Conservation (phyloP, 2,113 vertebrate genomes). For the Hiodon tergisus region DNA sequence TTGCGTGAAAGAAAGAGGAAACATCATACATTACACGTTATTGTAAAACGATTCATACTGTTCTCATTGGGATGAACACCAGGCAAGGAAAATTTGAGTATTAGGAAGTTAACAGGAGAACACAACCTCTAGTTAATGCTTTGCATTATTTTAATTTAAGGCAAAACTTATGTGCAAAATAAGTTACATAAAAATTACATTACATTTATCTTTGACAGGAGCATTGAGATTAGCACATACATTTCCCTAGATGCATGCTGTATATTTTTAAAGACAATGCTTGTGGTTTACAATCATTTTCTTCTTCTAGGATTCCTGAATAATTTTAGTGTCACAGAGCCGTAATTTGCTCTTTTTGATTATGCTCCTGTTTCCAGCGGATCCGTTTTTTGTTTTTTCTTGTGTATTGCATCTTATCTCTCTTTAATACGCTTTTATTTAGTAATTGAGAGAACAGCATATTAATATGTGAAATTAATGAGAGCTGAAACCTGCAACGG, state of each 20-base stretch:
- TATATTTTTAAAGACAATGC: neutral
- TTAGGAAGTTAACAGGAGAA: too few relatives aligned
- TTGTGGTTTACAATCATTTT: neutral
- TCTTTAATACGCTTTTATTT: conserved; percentile 30
- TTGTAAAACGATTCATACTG: too few relatives aligned
- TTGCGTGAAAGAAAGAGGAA: too few relatives aligned
- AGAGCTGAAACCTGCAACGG: conserved; percentile 19
- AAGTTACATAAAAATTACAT: neutral
- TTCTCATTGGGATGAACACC: too few relatives aligned
- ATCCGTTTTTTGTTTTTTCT: neutral
- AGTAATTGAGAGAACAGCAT: conserved; percentile 33
- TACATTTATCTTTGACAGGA: neutral
- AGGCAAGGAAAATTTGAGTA: too few relatives aligned
- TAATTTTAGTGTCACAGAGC: neutral
- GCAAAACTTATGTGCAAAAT: neutral
- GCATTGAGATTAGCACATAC: neutral
- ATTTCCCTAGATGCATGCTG: neutral
- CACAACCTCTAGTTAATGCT: too few relatives aligned
- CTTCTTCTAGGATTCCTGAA: neutral
- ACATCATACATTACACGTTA: too few relatives aligned
- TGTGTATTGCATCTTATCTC: conserved; percentile 15
- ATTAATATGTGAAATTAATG: conserved; percentile 40
- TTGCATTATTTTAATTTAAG: too few relatives aligned
- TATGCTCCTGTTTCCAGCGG: neutral
- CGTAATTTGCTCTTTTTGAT: neutral